phyloP scores from a whole-genome alignment of 2,888 invertebrate genomes.

The Apodemia zela region DNA sequence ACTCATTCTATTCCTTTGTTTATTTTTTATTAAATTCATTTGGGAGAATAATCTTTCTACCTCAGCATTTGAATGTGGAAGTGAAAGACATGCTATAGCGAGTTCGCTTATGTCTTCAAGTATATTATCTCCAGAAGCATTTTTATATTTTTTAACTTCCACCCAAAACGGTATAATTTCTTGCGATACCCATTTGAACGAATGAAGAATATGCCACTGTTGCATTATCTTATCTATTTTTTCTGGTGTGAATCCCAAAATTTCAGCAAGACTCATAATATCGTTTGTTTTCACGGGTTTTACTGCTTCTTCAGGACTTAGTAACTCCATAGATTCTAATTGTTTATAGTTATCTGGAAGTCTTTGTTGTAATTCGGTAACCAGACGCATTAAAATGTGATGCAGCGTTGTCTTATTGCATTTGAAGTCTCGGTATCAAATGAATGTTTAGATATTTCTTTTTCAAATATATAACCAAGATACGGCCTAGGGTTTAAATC shows the following conservation, averaged over 20 bases:
- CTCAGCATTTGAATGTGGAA: slow-evolving; percentile 17
- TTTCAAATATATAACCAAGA: slow-evolving; percentile 7
- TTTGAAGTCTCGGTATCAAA: slow-evolving; percentile 1
- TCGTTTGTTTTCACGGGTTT: no score
- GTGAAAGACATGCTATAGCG: slow-evolving; percentile 16
- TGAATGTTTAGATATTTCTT: slow-evolving; percentile 1
- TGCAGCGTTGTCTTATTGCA: background rate
- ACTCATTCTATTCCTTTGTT: slow-evolving; percentile 1
- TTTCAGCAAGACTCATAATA: no score
- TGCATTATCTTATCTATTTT: background rate
- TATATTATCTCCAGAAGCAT: slow-evolving; percentile 12
- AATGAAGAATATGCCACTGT: slow-evolving; percentile 1
- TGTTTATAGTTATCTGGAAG: background rate
- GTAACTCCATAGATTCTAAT: background rate
- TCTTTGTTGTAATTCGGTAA: slow-evolving; percentile 7
- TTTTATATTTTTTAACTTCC: slow-evolving; percentile 1
- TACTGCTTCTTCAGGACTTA: no score
- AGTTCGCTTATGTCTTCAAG: slow-evolving; percentile 15
- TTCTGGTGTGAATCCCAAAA: no score
- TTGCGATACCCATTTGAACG: slow-evolving; percentile 7
- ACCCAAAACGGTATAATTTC: slow-evolving; percentile 10
- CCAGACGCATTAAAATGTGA: slow-evolving; percentile 5
- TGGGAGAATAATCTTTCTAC: slow-evolving; percentile 17
- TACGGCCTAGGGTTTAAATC: slow-evolving; percentile 6
- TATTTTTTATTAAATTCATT: slow-evolving; percentile 16